These are phyloP conservation scores for Urocitellus parryii DNA, from an alignment of 2,113 vertebrate species.

Conservation along the genomic window DNA sequence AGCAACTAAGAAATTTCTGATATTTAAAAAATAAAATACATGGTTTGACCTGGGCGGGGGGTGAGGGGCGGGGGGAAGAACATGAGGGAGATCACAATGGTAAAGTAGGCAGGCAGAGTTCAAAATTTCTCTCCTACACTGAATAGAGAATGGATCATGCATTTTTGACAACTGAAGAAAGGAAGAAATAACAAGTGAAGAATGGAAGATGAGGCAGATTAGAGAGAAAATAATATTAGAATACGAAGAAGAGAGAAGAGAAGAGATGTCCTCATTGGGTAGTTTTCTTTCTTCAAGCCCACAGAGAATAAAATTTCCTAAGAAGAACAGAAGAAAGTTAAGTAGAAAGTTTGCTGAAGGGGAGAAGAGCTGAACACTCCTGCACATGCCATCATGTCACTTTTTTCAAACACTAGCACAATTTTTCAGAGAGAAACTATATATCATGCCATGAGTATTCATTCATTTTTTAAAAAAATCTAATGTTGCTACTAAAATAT, in stretches of 20 bases:
- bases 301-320: neutral
- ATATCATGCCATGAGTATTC: neutral
- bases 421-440: neutral
- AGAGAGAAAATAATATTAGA: neutral
- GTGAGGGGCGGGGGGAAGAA: neutral
- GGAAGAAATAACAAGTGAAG: neutral
- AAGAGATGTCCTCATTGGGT: neutral
- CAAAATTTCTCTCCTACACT: neutral
- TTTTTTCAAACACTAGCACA: neutral
- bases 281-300: neutral
- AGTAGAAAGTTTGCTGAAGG: neutral
- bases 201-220: neutral
- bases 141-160: neutral
- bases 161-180: neutral
- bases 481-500: neutral
- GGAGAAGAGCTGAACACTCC: neutral
- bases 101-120: neutral
- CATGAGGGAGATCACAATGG: neutral
- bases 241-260: neutral
- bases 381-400: neutral
- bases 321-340: neutral
- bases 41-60: no score
- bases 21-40: no score
- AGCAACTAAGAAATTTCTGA: no score
- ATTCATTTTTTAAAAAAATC: neutral